Base-by-base conservation (phyloP, 2,888 invertebrate genomes). In the Druceiella hillmani region DNA sequence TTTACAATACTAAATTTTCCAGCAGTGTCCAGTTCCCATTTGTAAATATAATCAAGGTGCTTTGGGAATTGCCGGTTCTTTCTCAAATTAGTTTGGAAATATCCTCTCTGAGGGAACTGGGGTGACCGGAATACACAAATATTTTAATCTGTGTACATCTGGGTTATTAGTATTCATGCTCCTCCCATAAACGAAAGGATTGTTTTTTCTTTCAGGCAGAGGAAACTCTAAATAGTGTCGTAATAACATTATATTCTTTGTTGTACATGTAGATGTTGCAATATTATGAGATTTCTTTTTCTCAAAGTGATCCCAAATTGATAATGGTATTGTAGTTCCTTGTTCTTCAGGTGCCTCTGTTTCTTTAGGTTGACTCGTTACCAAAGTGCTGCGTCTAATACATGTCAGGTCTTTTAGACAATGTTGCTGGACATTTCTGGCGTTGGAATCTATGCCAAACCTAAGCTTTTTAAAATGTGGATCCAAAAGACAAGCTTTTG, bases 161-260 rank as follows among this genome's bases (percentile, higher is more conserved):
- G 34, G 39, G 36, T 37, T 36, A 36, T 40, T 40, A 24, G 34
- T 43, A 34, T 43, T 43, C 36, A 40, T 43, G 28, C 36, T 37
- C 34, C 37, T 34, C 39, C 43, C 39, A 16, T 37, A 36, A n/a
- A 40, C 17, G 24, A 43, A 25, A 36, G 43, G 43, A 30, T 40
- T 37, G 27, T 28, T 37, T 33, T 27, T 43, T 28, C 31, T 43
- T 28, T 12, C 28, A 40, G 35, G 33, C 27, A 43, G 27, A 32
- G 36, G 35, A 25, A 38, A 28, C 17, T 38, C 42, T 32, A 38
- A 28, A 20, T 17, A 42, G 29, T 42, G 38, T 36, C 36, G 35
- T 14, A 42, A 36, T 12, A 36, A 33, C 33, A 38, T 38, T 32
- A 38, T 42, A 33, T 35, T 38, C 11, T 42, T 33, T 27, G 38